A percentile compares a stretch with the other conserved stretches of the same genome.
phyloP scores from a whole-genome alignment of 2,797 vertebrate species.

The Sebastes paucispinis region DNA sequence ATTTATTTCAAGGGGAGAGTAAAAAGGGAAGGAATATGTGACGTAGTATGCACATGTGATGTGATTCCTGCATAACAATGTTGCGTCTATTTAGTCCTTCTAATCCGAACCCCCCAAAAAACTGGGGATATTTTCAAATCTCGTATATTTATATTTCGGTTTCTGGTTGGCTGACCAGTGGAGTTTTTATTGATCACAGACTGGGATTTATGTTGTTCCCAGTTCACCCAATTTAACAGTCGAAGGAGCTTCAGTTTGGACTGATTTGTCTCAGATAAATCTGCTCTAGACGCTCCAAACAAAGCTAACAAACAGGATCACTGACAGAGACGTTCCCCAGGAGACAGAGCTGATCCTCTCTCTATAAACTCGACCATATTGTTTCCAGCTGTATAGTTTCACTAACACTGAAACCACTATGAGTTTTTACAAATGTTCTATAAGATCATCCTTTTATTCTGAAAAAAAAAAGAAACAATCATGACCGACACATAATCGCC shows the following conservation, averaged over 20 bases:
- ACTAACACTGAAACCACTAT: not conserved
- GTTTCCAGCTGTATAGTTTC: not conserved
- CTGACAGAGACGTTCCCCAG: not conserved
- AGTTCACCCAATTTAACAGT: slow-evolving; percentile 32
- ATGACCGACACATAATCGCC: too few species aligned
- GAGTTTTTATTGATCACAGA: slow-evolving; percentile 15
- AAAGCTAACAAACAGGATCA: not conserved
- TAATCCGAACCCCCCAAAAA: not conserved
- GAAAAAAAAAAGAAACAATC: too few species aligned
- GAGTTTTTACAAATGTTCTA: not conserved
- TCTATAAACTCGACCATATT: not conserved
- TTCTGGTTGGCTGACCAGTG: not conserved
- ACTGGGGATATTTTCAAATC: not conserved
- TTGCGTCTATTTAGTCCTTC: not conserved
- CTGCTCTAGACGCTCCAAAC: slow-evolving; percentile 1
- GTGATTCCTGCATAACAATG: too few species aligned
- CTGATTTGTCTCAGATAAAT: slow-evolving; percentile 39
- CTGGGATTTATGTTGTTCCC: slow-evolving; percentile 26
- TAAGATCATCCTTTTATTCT: too few species aligned
- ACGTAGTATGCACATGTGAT: not conserved
- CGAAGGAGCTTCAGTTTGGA: slow-evolving; percentile 2
- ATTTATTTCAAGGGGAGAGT: not conserved
- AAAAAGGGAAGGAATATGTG: not conserved
- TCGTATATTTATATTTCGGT: not conserved
- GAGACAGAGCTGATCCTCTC: not conserved